Conservation (phyloP, 2,888 invertebrate species). For the Agrenia bidenticulata region DNA sequence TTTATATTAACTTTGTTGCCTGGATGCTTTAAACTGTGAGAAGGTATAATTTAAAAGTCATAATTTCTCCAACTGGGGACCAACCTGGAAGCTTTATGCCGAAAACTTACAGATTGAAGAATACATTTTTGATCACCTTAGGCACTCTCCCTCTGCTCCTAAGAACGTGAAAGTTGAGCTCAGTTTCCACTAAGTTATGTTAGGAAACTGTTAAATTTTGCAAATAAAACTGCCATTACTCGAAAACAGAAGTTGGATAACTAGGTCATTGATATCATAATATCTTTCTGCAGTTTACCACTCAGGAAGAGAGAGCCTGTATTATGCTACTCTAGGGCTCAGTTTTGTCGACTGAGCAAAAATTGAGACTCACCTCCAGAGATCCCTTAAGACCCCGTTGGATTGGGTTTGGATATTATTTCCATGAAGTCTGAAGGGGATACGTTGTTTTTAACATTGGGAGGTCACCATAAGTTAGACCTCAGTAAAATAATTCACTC, state of each 20-base stretch:
- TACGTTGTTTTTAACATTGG: background rate
- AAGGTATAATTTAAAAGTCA: conserved; percentile 12
- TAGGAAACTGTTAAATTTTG: conserved; percentile 25
- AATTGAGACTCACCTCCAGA: conserved; percentile 23
- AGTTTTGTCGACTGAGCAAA: conserved; percentile 19
- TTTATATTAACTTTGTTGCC: no score
- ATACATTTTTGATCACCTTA: conserved; percentile 17
- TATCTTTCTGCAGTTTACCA: conserved; percentile 15
- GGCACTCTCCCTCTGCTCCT: background rate
- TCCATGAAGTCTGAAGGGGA: conserved; percentile 1
- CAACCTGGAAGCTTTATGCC: conserved; percentile 4
- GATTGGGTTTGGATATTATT: conserved; percentile 11
- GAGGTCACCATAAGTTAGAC: conserved; percentile 17
- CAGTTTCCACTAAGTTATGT: conserved; percentile 10
- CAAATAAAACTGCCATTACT: conserved; percentile 27
- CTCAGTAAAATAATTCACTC: conserved; percentile 22
- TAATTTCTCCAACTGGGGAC: conserved; percentile 4
- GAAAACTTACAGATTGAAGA: conserved; percentile 19
- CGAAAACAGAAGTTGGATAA: conserved; percentile 25
- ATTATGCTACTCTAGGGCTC: background rate
- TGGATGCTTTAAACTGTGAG: no score
- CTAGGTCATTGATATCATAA: conserved; percentile 21
- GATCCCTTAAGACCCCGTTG: conserved; percentile 13
- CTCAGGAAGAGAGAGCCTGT: conserved; percentile 6
- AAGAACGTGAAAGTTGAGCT: background rate